phyloP scores from a whole-genome alignment of 2,888 invertebrate genomes.

The Dryomyza anilis region DNA sequence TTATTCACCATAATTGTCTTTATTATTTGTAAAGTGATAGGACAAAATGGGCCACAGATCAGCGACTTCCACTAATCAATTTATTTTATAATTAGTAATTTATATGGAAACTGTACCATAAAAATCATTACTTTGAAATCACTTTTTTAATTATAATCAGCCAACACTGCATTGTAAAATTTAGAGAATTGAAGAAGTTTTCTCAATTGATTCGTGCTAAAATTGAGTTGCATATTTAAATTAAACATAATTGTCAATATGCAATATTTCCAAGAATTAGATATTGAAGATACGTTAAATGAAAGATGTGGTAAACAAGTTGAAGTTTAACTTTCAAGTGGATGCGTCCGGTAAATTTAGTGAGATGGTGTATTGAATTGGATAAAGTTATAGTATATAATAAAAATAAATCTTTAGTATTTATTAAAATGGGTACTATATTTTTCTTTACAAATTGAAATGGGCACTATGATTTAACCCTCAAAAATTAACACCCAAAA shows the following conservation, averaged over 20 bases:
- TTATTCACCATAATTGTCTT: too few relatives aligned
- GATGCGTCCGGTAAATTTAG: slow-evolving; percentile 35
- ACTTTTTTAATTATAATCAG: background rate
- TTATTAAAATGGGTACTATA: too few relatives aligned
- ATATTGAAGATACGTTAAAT: slow-evolving; percentile 24
- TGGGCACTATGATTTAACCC: too few relatives aligned
- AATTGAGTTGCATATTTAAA: slow-evolving; percentile 8
- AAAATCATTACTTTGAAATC: background rate
- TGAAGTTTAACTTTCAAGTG: slow-evolving; percentile 35
- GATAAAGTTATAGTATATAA: slow-evolving; percentile 4
- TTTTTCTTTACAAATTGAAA: too few relatives aligned
- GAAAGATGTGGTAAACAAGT: background rate
- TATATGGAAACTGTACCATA: background rate
- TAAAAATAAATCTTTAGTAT: slow-evolving; percentile 4
- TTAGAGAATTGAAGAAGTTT: slow-evolving; percentile 1
- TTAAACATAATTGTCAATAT: slow-evolving; percentile 12
- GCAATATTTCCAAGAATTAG: slow-evolving; percentile 32
- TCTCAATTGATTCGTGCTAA: slow-evolving; percentile 11
- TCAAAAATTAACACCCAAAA: too few relatives aligned
- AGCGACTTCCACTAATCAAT: too few relatives aligned
- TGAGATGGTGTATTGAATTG: slow-evolving; percentile 15
- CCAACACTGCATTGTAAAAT: background rate
- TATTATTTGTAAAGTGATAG: background rate
- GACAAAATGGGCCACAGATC: background rate
- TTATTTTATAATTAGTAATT: background rate